Evolutionary conservation across 92 coral and sea anemone species (phyloP).

Genomic region (Muricea muricata): DNA sequence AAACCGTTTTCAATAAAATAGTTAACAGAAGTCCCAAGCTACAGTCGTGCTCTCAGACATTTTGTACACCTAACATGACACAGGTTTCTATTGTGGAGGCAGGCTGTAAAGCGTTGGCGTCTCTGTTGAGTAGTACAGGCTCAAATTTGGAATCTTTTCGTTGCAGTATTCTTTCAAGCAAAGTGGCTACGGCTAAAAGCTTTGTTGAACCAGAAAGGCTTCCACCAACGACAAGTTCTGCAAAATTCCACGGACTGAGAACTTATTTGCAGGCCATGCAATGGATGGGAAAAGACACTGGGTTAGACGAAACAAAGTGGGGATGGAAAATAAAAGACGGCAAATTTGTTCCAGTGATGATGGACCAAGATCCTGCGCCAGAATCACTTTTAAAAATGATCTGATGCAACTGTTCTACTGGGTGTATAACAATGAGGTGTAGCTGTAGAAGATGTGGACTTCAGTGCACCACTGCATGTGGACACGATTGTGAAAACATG

Average conservation of each 20-base stretch:
- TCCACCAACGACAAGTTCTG: background rate
- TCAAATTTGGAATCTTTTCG: background rate
- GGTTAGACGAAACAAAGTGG: background rate
- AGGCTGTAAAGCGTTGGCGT: background rate
- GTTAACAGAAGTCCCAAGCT: background rate
- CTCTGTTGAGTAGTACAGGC: background rate
- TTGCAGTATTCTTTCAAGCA: background rate
- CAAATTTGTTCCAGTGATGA: slow-evolving; percentile 31
- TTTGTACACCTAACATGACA: background rate
- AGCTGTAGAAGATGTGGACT: slow-evolving; percentile 67
- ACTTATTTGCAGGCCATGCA: background rate
- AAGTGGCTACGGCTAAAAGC: background rate
- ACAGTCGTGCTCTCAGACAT: background rate
- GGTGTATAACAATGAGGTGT: slow-evolving; percentile 58
- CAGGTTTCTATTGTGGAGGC: background rate
- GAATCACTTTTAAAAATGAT: slow-evolving; percentile 56
- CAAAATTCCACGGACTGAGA: background rate
- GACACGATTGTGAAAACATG: too few species aligned
- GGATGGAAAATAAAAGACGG: slow-evolving; percentile 26
- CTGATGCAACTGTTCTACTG: slow-evolving; percentile 52
- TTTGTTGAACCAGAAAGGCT: background rate
- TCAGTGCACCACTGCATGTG: slow-evolving; percentile 58
- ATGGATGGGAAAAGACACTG: background rate
- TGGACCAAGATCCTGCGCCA: slow-evolving; percentile 56
- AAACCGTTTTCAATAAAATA: background rate